These are phyloP conservation scores for Podarcis muralis DNA, from an alignment of 2,113 vertebrate genomes.

Conservation along the genomic window DNA sequence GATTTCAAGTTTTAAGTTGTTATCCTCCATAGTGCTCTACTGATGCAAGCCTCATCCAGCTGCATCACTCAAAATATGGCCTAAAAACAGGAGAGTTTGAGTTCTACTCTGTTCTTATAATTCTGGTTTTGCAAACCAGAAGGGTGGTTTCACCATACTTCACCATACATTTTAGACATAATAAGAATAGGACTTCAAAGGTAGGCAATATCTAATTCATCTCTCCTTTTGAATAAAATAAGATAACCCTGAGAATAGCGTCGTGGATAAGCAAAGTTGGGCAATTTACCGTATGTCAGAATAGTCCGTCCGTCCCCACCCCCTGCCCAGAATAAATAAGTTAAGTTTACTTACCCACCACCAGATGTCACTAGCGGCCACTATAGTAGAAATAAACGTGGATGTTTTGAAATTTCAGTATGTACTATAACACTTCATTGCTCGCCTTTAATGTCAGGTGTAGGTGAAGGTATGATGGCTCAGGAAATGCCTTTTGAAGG, in stretches of 20 bases:
- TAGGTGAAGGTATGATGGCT: background rate
- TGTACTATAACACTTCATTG: background rate
- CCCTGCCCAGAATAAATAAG: background rate
- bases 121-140: background rate
- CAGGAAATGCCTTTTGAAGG: background rate
- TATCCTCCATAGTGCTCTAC: background rate
- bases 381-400: background rate
- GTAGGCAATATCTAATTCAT: background rate
- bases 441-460: background rate
- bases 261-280: background rate
- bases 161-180: background rate
- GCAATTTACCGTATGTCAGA: background rate
- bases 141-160: background rate
- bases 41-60: background rate
- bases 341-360: background rate
- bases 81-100: background rate
- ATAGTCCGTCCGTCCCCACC: too few relatives aligned
- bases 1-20: background rate
- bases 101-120: background rate
- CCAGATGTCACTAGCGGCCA: slow-evolving; percentile 11
- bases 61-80: background rate
- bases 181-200: background rate
- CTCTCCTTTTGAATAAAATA: background rate
- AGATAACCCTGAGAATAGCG: background rate
- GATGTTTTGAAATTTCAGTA: background rate